Percentiles rank a stretch among this genome's conserved stretches.
Conservation (phyloP, 1,140 invertebrate species). For the Drosophila pectinifera region DNA sequence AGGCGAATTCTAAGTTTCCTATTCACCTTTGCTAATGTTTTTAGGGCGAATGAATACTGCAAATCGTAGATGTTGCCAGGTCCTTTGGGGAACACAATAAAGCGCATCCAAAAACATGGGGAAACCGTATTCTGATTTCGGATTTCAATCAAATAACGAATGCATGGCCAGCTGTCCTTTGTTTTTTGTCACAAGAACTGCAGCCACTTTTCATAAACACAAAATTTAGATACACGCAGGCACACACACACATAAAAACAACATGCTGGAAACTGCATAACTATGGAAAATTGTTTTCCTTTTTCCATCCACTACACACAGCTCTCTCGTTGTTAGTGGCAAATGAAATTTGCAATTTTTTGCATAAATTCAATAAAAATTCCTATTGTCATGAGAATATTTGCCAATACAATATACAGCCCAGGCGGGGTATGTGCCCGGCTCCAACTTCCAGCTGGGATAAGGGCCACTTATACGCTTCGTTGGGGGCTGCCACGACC, state of each 20-base stretch:
- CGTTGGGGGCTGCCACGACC: slow-evolving; percentile 54
- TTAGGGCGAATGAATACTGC: not conserved
- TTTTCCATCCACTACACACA: slow-evolving; percentile 27
- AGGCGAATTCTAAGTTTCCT: not conserved
- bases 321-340: slow-evolving; percentile 40
- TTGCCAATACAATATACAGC: slow-evolving; percentile 76
- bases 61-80: slow-evolving; percentile 9
- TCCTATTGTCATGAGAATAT: slow-evolving; percentile 83
- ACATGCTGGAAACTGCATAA: slow-evolving; percentile 17
- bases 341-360: slow-evolving; percentile 81
- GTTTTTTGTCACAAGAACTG: slow-evolving; percentile 27
- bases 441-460: slow-evolving; percentile 43
- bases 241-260: slow-evolving; percentile 21
- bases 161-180: slow-evolving; percentile 37
- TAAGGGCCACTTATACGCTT: slow-evolving; percentile 82
- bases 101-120: slow-evolving; percentile 3
- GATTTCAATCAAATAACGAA: slow-evolving; percentile 33
- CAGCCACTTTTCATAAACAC: slow-evolving; percentile 52
- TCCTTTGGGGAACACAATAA: slow-evolving; percentile 4
- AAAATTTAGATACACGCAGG: slow-evolving; percentile 19
- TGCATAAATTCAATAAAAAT: slow-evolving; percentile 84
- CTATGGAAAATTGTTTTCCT: slow-evolving; percentile 38
- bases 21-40: not conserved
- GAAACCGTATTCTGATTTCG: not conserved
- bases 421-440: not conserved